Evolutionary conservation across 1,140 invertebrate species (phyloP).

Genomic region (Harpegnathos saltator): DNA sequence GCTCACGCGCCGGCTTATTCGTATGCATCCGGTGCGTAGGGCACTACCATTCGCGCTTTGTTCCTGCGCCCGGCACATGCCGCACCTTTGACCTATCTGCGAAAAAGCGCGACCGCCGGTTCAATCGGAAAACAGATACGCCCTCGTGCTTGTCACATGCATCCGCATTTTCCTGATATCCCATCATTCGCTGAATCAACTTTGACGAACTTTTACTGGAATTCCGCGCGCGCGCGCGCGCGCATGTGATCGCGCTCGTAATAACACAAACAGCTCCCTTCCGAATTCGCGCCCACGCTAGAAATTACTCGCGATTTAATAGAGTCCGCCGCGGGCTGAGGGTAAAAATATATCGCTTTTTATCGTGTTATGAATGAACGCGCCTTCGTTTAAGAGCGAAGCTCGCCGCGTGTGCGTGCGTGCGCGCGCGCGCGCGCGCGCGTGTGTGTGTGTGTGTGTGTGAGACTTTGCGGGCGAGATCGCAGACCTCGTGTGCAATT

Average conservation of each 20-base stretch:
- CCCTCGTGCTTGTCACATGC: conserved; percentile 9
- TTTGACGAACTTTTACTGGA: neutral
- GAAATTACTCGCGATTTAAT: conserved; percentile 6
- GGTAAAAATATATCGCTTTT: neutral
- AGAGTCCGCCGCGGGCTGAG: neutral
- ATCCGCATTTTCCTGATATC: conserved; percentile 20
- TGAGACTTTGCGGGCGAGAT: too few species aligned
- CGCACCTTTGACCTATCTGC: neutral
- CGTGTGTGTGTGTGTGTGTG: too few species aligned
- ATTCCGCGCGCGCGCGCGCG: neutral
- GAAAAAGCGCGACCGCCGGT: neutral
- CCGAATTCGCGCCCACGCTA: neutral
- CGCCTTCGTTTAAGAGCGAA: too few species aligned
- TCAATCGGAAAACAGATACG: conserved; percentile 26
- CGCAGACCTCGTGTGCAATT: neutral
- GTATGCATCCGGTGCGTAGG: conserved; percentile 18
- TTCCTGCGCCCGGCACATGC: conserved; percentile 30
- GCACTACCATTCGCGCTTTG: conserved; percentile 58
- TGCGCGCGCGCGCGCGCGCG: too few species aligned
- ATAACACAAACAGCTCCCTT: neutral
- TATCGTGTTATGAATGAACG: too few species aligned
- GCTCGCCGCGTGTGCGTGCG: too few species aligned
- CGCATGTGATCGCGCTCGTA: conserved; percentile 11
- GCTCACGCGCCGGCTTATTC: conserved; percentile 42
- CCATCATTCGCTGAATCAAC: too few species aligned